Evolutionary conservation across 2,113 vertebrate genomes (phyloP), one percentile per base, ranked within the genome.

Genomic region (Polypterus bichir): DNA sequence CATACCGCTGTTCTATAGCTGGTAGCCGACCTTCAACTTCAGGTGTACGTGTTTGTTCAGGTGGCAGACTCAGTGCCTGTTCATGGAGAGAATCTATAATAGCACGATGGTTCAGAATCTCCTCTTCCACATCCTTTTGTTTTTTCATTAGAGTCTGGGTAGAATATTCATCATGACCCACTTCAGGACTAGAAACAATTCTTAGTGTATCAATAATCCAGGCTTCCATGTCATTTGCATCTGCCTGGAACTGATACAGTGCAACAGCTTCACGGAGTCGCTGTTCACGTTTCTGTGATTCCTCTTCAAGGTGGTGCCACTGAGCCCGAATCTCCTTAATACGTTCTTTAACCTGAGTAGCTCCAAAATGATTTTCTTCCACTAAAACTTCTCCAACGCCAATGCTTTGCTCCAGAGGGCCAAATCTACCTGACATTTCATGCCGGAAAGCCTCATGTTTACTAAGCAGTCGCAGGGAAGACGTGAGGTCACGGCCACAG

Each of bases 161-260:
- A 46, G 94, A 95, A 65, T 90, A 90, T 68, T 97, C 91, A 3
- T 97, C 94, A 1, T 90, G 92, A 9, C 94, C 94, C 8, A 94
- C 70, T 55, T 97, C 93, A 0, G 85, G 81, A 81, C 91, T 91
- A 60, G 91, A 89, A n/a, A 89, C 89, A 59, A 90, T 77, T 60
- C 91, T 82, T 48, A 90, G 70, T 0, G 91, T 86, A 44, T 95
- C 94, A 68, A 86, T 75, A 59, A 92, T 62, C 92, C 93, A 92
- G 5, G 83, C 89, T 60, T 92, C 91, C 80, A 89, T 84, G 72
- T 97, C 94, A 1, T 83, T 89, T 1, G 92, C 89, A 3, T 97
- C 94, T 0, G 92, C 90, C 73, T 90, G 91, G 75, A 97, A 92
- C 74, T 94, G 92, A 70, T 92, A 88, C 65, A 90, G 78, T 55